Base-by-base conservation (phyloP, 2,888 invertebrate species). In the Dioctria linearis region DNA sequence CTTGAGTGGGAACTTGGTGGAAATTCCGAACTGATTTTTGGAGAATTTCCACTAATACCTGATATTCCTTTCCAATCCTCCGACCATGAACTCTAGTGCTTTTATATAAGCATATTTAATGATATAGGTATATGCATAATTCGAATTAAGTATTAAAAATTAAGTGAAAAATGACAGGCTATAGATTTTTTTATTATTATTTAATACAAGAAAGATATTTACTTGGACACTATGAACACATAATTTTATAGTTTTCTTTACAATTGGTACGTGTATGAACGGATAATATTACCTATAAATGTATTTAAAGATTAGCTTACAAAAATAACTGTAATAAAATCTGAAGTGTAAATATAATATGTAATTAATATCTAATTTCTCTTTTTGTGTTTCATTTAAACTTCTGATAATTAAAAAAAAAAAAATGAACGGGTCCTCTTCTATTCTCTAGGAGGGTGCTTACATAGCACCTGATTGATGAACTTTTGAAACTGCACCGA, bases 31-130 rank as follows among this genome's bases (percentile, higher is more conserved):
- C 25, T 25, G 25, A 25, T 25, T 67, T n/a, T n/a, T 46, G 67
- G 49, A 25, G 25, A 46, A 71, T 71, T 71, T 51, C 5, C 13
- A 71, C 54, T 11, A 54, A 11, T 8, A 57, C 57, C 71, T 51
- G 11, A 25, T 9, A 71, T 71, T 71, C 71, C 71, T 71, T 54
- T 71, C 71, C 40, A 71, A 71, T 71, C 71, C 71, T 71, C 71
- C 71, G 71, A 71, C 37, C 71, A 51, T 51, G 37, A 71, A 71
- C 51, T 54, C 54, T 54, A 71, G 39, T 51, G 71, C 71, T 71
- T 71, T 51, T 37, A 51, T 51, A 71, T 51, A 71, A 71, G 71
- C 71, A 37, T 39, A 71, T 71, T 51, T 51, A 69, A 69, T 25
- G 46, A 46, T 46, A 8, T 69, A 54, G 43, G 69, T n/a, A 71